These are phyloP conservation scores for Camptogramma bilineatum DNA, from an alignment of 2,888 invertebrate genomes.

Conservation along the genomic window DNA sequence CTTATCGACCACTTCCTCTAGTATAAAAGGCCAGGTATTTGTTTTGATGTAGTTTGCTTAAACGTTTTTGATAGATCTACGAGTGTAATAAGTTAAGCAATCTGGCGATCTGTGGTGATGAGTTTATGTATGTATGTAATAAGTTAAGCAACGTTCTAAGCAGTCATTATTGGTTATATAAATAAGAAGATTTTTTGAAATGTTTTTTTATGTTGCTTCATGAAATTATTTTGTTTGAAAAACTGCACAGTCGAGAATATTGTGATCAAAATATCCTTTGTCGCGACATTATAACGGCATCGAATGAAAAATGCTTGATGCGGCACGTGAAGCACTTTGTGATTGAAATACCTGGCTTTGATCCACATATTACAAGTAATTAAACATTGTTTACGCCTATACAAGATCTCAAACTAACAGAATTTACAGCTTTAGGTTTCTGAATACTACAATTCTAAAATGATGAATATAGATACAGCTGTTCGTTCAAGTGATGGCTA, in stretches of 20 bases:
- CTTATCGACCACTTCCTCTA: too few species aligned
- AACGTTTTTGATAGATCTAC: too few species aligned
- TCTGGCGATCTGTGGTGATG: too few species aligned
- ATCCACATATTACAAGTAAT: constrained; percentile 41
- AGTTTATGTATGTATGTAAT: too few species aligned
- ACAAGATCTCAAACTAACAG: constrained; percentile 9
- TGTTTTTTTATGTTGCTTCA: not conserved
- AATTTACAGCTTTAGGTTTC: not conserved
- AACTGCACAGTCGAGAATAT: constrained; percentile 13
- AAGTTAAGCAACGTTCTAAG: too few species aligned
- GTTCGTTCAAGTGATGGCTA: too few species aligned
- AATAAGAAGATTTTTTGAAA: too few species aligned
- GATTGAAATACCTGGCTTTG: constrained; percentile 70
- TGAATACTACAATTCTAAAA: not conserved
- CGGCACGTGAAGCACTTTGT: constrained; percentile 63
- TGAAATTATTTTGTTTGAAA: not conserved
- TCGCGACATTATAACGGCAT: constrained; percentile 49
- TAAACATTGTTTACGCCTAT: constrained; percentile 31
- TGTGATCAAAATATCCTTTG: constrained; percentile 59
- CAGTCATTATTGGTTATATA: too few species aligned
- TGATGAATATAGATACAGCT: not conserved
- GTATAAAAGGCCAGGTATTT: too few species aligned
- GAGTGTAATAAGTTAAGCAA: too few species aligned
- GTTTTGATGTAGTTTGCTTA: too few species aligned
- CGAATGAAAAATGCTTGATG: constrained; percentile 67